Evolutionary conservation across 2,888 invertebrate species (phyloP), one percentile per base, ranked within the genome.

Genomic region (Tethea ocularis): DNA sequence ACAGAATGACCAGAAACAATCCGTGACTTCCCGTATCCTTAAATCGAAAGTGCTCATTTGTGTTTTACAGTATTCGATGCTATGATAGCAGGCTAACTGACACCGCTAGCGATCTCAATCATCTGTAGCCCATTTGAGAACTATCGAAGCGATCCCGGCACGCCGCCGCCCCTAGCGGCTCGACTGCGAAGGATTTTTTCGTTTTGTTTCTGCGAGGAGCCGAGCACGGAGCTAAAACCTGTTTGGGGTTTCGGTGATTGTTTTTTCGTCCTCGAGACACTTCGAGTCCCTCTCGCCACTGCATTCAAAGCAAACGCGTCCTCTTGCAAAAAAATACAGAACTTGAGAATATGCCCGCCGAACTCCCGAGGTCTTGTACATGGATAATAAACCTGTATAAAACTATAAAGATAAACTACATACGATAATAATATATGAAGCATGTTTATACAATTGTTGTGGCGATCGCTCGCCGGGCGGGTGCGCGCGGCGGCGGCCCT

Each of bases 211-310:
- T 78, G 83, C 84, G 84, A 82, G 78, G 84, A 87, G 86, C 83
- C 84, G 84, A 83, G 78, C 82, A 75, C 72, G 81, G 80, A 77
- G 78, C 82, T 77, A 65, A 84, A 91, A 91, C 91, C 90, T 72
- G 91, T 91, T 88, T 77, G 69, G 71, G 77, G 83, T 88, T 91
- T 91, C 83, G 89, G 89, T 89, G 86, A 86, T 89, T 84, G 84
- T 88, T 89, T 91, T 90, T 86, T 86, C 86, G 83, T 84, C 84
- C 84, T 85, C 80, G 76, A 77, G 71, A 72, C 81, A 74, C 77
- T 68, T 69, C 66, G 69, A 72, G 78, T 75, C 77, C 75, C 75
- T 78, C 81, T 73, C 79, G 77, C 80, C 74, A 70, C 79, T 72
- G 71, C 80, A 77, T 71, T 74, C 75, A 69, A 69, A 71, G 69